Evolutionary conservation across 2,888 invertebrate species (phyloP).

Genomic region (Itoplectis maculator): DNA sequence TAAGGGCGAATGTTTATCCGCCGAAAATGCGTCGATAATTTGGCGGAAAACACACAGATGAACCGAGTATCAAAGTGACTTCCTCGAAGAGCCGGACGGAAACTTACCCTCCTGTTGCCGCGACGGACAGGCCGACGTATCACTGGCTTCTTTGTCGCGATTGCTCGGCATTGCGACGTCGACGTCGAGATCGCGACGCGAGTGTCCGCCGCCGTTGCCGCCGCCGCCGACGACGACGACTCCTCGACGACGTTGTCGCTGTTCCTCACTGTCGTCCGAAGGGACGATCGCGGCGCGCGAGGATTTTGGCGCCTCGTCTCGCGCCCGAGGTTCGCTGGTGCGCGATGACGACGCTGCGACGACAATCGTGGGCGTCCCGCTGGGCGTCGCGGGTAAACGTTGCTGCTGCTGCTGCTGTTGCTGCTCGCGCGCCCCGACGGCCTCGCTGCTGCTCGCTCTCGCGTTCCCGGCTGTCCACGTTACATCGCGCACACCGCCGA

Average conservation of each 20-base stretch:
- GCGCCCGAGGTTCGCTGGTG: conserved; percentile 62
- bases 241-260: conserved; percentile 50
- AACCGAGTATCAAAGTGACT: too few relatives aligned
- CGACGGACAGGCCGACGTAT: conserved; percentile 70
- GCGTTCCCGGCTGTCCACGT: conserved; percentile 40
- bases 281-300: conserved; percentile 60
- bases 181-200: conserved; percentile 14
- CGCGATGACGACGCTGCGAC: conserved; percentile 78
- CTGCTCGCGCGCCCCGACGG: too few relatives aligned
- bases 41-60: too few relatives aligned
- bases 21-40: too few relatives aligned
- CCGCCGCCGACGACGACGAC: conserved; percentile 64
- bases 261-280: too few relatives aligned
- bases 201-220: too few relatives aligned
- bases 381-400: conserved; percentile 66
- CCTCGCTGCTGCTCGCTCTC: conserved; percentile 20
- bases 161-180: conserved; percentile 73
- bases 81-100: too few relatives aligned
- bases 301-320: conserved; percentile 66
- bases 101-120: conserved; percentile 75
- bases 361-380: conserved; percentile 80
- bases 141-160: conserved; percentile 73
- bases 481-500: conserved; percentile 66
- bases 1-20: too few relatives aligned
- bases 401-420: too few relatives aligned